Percentiles rank a stretch among this genome's conserved stretches.
These are phyloP conservation scores for Ochotona curzoniae DNA, from an alignment of 2,113 vertebrate genomes.

Conservation along the genomic window DNA sequence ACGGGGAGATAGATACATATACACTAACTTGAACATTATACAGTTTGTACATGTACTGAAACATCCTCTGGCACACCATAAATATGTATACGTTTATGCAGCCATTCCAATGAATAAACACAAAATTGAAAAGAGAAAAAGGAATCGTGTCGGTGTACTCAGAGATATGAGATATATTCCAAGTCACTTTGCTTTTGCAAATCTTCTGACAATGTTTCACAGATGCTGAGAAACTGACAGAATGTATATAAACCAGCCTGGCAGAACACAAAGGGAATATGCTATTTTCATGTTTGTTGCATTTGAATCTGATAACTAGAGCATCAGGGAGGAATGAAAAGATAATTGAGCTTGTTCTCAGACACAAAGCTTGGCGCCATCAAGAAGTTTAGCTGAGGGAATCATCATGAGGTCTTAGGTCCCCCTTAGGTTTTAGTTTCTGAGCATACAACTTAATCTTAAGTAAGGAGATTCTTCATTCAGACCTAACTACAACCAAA, in stretches of 20 bases:
- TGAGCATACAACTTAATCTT: neutral
- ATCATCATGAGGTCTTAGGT: neutral
- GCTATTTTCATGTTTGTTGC: neutral
- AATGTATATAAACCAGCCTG: neutral
- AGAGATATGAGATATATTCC: neutral
- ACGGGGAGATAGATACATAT: too few species aligned
- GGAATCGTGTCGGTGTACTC: neutral
- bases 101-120: too few species aligned
- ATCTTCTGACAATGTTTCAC: neutral
- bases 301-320: slow-evolving; percentile 19
- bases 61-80: too few species aligned
- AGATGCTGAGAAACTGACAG: neutral
- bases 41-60: too few species aligned
- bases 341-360: neutral
- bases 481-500: slow-evolving; percentile 14
- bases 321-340: slow-evolving; percentile 36
- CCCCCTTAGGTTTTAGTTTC: slow-evolving; percentile 42
- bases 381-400: slow-evolving; percentile 35
- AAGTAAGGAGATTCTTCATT: neutral
- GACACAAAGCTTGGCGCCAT: neutral
- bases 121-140: too few species aligned
- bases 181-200: neutral
- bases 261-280: neutral
- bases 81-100: too few species aligned
- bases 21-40: too few species aligned